Evolutionary conservation across 1,140 invertebrate genomes (phyloP).

Genomic region (Pseudomyrmex concolor): DNA sequence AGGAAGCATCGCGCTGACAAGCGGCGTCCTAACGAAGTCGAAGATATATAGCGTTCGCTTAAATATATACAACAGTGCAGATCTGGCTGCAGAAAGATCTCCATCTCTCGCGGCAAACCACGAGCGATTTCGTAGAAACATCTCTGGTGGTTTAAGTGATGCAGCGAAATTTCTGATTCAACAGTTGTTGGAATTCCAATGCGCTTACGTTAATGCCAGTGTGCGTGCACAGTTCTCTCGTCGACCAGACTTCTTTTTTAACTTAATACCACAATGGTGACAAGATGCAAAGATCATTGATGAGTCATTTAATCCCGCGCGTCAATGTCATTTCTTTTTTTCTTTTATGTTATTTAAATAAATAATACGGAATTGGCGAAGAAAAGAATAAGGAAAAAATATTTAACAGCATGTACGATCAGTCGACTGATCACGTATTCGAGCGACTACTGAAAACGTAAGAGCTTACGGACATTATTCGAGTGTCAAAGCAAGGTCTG

Average conservation of each 20-base stretch:
- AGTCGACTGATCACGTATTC: too few species aligned
- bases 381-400: too few species aligned
- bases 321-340: not conserved
- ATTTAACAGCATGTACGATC: not conserved
- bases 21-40: slow-evolving; percentile 16
- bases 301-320: slow-evolving; percentile 30
- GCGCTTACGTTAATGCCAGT: slow-evolving; percentile 55
- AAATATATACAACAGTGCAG: slow-evolving; percentile 42
- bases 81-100: slow-evolving; percentile 6
- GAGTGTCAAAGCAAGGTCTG: slow-evolving; percentile 68
- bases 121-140: slow-evolving; percentile 32
- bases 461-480: slow-evolving; percentile 16
- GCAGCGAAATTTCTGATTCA: slow-evolving; percentile 65
- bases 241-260: slow-evolving; percentile 13
- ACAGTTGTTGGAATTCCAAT: slow-evolving; percentile 55
- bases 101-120: not conserved
- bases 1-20: slow-evolving; percentile 19
- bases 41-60: not conserved
- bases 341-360: not conserved
- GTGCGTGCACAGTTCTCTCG: slow-evolving; percentile 22
- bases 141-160: not conserved
- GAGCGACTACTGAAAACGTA: slow-evolving; percentile 59
- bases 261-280: not conserved
- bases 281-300: slow-evolving; percentile 28
- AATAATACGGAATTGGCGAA: not conserved